Conservation (phyloP, 2,888 invertebrate genomes). For the Chalcis sispes region DNA sequence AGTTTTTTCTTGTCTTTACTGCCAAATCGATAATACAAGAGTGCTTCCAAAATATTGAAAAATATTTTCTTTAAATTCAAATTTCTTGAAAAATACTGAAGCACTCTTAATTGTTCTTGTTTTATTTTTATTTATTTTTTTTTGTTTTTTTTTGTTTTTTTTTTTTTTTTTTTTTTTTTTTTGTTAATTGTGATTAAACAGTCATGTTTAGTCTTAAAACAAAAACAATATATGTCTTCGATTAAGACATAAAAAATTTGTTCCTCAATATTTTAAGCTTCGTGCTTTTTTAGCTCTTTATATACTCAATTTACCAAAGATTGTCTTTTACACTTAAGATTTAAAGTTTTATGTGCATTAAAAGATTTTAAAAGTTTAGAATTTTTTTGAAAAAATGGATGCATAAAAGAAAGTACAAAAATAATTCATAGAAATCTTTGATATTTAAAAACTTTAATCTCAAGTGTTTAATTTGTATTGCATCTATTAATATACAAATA, state of each 20-base stretch:
- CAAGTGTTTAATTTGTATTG: conserved; percentile 25
- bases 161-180: neutral
- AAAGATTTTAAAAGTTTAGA: conserved; percentile 5
- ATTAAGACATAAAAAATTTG: conserved; percentile 16
- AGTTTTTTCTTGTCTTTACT: conserved; percentile 15
- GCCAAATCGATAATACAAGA: conserved; percentile 21
- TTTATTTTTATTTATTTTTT: no score
- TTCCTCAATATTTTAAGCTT: conserved; percentile 37
- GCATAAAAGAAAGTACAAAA: conserved; percentile 14
- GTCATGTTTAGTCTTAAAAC: neutral
- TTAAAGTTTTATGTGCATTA: conserved; percentile 6
- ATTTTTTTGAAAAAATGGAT: neutral
- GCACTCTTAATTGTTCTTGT: conserved; percentile 9
- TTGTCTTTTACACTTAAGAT: conserved; percentile 19
- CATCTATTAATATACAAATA: no score
- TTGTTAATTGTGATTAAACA: conserved; percentile 22
- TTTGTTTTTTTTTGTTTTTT: no score
- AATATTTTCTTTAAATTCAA: neutral
- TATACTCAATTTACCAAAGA: conserved; percentile 47
- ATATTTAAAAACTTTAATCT: conserved; percentile 15
- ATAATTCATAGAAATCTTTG: neutral
- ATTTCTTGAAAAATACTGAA: neutral
- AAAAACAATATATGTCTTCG: conserved; percentile 14
- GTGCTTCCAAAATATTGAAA: conserved; percentile 3
- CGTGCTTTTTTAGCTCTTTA: conserved; percentile 27